phyloP scores from a whole-genome alignment of 2,797 vertebrate species.

The Falco novaeseelandiae region DNA sequence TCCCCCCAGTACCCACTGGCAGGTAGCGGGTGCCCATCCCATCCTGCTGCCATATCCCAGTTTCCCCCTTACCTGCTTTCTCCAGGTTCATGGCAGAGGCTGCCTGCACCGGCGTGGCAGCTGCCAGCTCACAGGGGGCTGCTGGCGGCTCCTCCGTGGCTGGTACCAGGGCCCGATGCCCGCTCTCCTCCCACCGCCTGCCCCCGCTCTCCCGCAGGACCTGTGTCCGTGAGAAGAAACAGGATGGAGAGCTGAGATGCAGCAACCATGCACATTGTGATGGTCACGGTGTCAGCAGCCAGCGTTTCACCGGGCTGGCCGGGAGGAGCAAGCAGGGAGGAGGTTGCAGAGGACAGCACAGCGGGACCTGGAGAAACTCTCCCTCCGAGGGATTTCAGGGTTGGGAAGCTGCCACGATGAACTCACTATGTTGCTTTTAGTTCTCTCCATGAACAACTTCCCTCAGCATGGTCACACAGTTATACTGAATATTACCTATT shows the following conservation, averaged over 20 bases:
- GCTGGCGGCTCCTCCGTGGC: conserved; percentile 1
- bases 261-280: fast-evolving
- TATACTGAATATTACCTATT: background rate
- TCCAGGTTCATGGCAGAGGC: conserved; percentile 70
- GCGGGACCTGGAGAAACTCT: background rate
- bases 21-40: background rate
- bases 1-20: fast-evolving
- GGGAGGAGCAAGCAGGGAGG: background rate
- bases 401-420: background rate
- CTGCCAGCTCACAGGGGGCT: background rate
- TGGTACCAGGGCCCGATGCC: background rate
- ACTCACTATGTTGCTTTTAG: background rate
- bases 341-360: background rate
- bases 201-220: background rate
- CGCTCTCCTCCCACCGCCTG: background rate
- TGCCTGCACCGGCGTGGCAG: background rate
- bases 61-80: conserved; percentile 66
- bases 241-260: background rate
- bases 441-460: background rate
- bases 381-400: background rate
- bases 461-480: background rate
- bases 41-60: fast-evolving
- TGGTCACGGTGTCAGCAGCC: background rate
- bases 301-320: background rate
- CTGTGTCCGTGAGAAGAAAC: background rate